phyloP scores from a whole-genome alignment of 1,140 invertebrate genomes.

The Leptestheria dahalacensis region DNA sequence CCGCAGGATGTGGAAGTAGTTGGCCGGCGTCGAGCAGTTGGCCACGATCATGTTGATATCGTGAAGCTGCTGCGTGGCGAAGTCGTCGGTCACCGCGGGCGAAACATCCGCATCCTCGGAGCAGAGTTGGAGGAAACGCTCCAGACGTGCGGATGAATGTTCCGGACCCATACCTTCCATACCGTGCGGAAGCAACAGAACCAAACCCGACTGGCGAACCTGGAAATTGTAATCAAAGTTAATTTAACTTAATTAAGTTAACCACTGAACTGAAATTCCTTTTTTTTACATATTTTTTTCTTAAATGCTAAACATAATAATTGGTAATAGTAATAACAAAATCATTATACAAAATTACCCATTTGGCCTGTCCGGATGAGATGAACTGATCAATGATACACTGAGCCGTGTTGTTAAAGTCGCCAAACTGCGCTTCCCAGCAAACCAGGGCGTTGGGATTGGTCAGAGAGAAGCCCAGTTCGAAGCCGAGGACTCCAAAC shows the following conservation, averaged over 20 bases:
- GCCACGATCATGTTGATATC: slow-evolving; percentile 96
- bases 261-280: too few species aligned
- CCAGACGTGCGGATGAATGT: slow-evolving; percentile 86
- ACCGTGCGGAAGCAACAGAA: slow-evolving; percentile 89
- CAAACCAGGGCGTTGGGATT: slow-evolving; percentile 94
- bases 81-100: slow-evolving; percentile 64
- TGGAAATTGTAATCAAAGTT: neutral
- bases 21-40: slow-evolving; percentile 93
- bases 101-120: slow-evolving; percentile 92
- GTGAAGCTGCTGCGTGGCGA: slow-evolving; percentile 86
- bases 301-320: too few species aligned
- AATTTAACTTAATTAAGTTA: too few species aligned
- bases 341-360: too few species aligned
- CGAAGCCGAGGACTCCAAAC: slow-evolving; percentile 81
- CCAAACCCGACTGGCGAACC: slow-evolving; percentile 86
- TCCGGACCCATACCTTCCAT: slow-evolving; percentile 94
- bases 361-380: slow-evolving; percentile 89
- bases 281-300: too few species aligned
- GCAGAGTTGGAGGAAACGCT: slow-evolving; percentile 93
- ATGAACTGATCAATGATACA: slow-evolving; percentile 99
- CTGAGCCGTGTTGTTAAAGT: slow-evolving; percentile 98
- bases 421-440: slow-evolving; percentile 99
- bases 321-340: neutral
- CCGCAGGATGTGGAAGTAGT: slow-evolving; percentile 89
- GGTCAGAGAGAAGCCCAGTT: slow-evolving; percentile 93